phyloP scores from a whole-genome alignment of 2,797 vertebrate species.

The Poecilia picta region DNA sequence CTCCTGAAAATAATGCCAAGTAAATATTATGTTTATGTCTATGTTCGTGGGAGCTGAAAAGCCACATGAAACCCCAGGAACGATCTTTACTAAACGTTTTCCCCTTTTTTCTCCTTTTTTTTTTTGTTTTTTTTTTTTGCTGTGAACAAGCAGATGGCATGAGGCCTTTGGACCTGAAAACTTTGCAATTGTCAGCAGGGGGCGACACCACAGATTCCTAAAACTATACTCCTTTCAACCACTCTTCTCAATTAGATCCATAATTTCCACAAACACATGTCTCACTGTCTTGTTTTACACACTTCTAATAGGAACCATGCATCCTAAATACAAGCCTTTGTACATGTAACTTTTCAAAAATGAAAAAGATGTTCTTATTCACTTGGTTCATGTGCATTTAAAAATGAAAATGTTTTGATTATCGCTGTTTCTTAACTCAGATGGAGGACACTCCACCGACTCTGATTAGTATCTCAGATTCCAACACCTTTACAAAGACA shows the following conservation, averaged over 20 bases:
- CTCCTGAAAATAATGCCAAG: background rate
- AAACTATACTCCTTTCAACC: background rate
- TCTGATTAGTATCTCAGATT: slow-evolving; percentile 54
- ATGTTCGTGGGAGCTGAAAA: background rate
- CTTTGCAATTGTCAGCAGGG: background rate
- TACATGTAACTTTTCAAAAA: background rate
- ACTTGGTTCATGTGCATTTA: background rate
- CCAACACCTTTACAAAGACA: slow-evolving; percentile 60
- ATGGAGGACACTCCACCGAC: slow-evolving; percentile 26
- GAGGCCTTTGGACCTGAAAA: background rate
- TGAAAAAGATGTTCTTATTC: background rate
- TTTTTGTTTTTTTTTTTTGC: background rate
- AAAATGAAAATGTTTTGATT: background rate
- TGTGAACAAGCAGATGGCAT: background rate
- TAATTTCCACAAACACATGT: background rate
- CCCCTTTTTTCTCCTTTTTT: too few relatives aligned
- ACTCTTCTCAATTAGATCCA: background rate
- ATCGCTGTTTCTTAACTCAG: slow-evolving; percentile 2
- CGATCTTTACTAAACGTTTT: background rate
- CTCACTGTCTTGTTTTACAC: background rate
- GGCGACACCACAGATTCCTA: background rate
- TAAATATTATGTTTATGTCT: background rate
- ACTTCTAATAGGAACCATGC: background rate
- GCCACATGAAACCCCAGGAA: background rate
- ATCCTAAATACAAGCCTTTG: background rate